Evolutionary conservation across 2,888 invertebrate genomes (phyloP), one percentile per base, ranked within the genome.

Genomic region (Sinopyrophorus schimmeli): DNA sequence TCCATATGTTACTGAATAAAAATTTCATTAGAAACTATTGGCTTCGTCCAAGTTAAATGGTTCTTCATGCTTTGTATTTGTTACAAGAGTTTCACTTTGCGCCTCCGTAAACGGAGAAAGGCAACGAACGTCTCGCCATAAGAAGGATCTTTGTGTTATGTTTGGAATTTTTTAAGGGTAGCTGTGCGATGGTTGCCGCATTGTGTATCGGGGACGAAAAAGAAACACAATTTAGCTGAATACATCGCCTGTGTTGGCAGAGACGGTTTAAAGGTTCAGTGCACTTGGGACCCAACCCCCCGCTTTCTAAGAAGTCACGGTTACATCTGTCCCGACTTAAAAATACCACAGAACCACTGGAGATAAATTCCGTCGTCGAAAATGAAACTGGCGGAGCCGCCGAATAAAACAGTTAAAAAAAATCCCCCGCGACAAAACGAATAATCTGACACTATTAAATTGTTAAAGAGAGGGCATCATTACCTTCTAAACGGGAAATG

Each of bases 291-390:
- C 53, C 48, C 53, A 55, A 50, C 53, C 55, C 53, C 53, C 55
- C 31, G 39, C 46, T 52, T 59, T 61, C 61, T 55, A 46, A 61
- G 61, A 61, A 61, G 59, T 61, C 59, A 59, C 58, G 57, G 47
- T 54, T 57, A 56, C 61, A 61, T 61, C 61, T 61, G 61, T 53
- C 44, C 9, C 26, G 49, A 43, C 47, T 53, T 50, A 50, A 50
- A 53, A 57, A 55, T 53, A 53, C 55, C 53, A 55, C 55, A 55
- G 51, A 46, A 47, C 38, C 53, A 35, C 42, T 44, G 21, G 32
- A 54, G 51, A 56, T 56, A 56, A 46, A 54, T 54, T 50, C 47
- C 42, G 37, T 42, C 42, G 46, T 39, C 43, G 38, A 43, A 32
- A 39, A 38, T 31, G 30, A 34, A 47, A 47, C 20, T 12, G n/a